Conservation (phyloP, 1,140 invertebrate species). For the Nylanderia fulva region DNA sequence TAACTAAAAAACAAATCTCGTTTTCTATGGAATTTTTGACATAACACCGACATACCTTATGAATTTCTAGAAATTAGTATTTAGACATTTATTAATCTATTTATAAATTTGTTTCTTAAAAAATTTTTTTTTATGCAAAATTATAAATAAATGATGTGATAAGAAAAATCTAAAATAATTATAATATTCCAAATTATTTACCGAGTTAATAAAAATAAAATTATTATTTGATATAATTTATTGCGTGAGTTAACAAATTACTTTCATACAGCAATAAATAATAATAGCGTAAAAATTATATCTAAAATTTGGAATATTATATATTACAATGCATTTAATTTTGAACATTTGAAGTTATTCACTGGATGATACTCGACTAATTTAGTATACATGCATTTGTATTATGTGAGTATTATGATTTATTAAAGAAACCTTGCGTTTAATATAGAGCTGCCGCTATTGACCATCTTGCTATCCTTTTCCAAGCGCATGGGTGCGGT, state of each 20-base stretch:
- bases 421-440: conserved; percentile 26
- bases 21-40: not conserved
- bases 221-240: conserved; percentile 5
- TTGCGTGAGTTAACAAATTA: not conserved
- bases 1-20: not conserved
- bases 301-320: not conserved
- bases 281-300: not conserved
- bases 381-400: not conserved
- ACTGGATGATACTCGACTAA: not conserved
- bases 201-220: not conserved
- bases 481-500: conserved; percentile 80
- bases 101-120: not conserved
- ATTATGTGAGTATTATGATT: not conserved
- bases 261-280: not conserved
- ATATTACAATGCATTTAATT: not conserved
- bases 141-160: not conserved
- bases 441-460: conserved; percentile 55
- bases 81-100: not conserved
- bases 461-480: conserved; percentile 65
- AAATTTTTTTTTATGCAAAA: not conserved
- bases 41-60: not conserved
- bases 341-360: not conserved
- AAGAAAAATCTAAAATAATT: not conserved
- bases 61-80: not conserved
- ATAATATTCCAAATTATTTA: not conserved